Base-by-base conservation (phyloP, 2,797 vertebrate species). In the Buceros bicornis region DNA sequence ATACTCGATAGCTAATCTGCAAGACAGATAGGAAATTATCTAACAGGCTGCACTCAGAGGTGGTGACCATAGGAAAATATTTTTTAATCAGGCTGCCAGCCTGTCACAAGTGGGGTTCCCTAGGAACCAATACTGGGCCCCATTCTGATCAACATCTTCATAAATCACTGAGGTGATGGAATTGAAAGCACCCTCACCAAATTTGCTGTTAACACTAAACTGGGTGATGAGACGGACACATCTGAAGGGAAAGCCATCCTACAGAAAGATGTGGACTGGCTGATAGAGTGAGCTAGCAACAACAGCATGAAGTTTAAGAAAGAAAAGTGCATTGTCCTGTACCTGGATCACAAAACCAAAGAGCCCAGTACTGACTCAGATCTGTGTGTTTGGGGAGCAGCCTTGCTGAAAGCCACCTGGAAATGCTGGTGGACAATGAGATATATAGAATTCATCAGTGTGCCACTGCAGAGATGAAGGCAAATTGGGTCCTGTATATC, bases 141-240 rank as follows among this genome's bases (percentile, higher is more conserved):
- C 35, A 57, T 42, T 43, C 19, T 73, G 29, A 64, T 65, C 13
- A 42, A 57, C 16, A 24, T 33, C 35, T 50, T 65, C 43, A 29
- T 65, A 48, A 65, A 33, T n/a, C 4, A 10, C 37, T 42, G n/a
- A 33, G 58, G 47, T 56, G 50, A 64, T 64, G 33, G 26, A n/a
- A 37, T 10, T 64, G 40, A 62, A 37, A 72, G 11, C 22, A 64
- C 42, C 12, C 25, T 74, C 25, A 21, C 20, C 43, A 35, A 29
- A 13, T 74, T 29, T 65, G 50, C 21, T 17, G 20, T 7, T 51
- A 50, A 54, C 12, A 29, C 8, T 21, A 42, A 21, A 18, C 7
- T 40, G 22, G 3, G 1, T 62, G 31, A 33, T 76, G 16, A 31
- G 8, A 20, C 37, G 31, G 20, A 61, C 0, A 1, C 6, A 1